Conservation (phyloP, 2,797 vertebrate species). For the Lycodopsis pacificus region DNA sequence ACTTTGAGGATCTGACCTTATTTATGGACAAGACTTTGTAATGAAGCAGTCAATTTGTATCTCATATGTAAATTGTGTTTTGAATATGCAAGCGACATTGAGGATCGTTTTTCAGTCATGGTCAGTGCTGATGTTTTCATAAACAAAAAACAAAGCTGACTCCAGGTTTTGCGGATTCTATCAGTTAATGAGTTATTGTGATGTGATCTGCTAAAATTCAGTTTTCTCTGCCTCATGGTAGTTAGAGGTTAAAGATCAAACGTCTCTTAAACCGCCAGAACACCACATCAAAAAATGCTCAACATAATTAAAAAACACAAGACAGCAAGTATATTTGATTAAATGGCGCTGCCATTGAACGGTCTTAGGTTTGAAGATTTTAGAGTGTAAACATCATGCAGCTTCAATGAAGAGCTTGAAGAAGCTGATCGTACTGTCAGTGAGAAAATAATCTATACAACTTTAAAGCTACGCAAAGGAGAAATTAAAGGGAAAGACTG, state of each 20-base stretch:
- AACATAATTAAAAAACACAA: neutral
- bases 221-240: neutral
- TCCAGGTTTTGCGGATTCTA: neutral
- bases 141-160: neutral
- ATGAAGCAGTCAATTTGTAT: conserved; percentile 19
- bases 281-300: too few relatives aligned
- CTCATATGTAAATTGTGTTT: conserved; percentile 28
- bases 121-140: neutral
- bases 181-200: neutral
- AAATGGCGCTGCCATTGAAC: neutral
- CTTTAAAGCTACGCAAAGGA: neutral
- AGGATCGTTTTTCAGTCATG: conserved; percentile 41
- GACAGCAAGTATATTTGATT: too few relatives aligned
- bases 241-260: conserved; percentile 8
- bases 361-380: neutral
- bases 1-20: neutral
- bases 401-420: too few relatives aligned
- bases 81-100: conserved; percentile 60
- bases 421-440: neutral
- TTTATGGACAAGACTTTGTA: neutral
- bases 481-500: neutral
- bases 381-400: neutral
- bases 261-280: neutral
- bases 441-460: neutral
- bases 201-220: neutral